Percentiles rank a stretch among this genome's conserved stretches.
These are phyloP conservation scores for Drosophila cracens DNA, from an alignment of 2,888 invertebrate species.

Conservation along the genomic window DNA sequence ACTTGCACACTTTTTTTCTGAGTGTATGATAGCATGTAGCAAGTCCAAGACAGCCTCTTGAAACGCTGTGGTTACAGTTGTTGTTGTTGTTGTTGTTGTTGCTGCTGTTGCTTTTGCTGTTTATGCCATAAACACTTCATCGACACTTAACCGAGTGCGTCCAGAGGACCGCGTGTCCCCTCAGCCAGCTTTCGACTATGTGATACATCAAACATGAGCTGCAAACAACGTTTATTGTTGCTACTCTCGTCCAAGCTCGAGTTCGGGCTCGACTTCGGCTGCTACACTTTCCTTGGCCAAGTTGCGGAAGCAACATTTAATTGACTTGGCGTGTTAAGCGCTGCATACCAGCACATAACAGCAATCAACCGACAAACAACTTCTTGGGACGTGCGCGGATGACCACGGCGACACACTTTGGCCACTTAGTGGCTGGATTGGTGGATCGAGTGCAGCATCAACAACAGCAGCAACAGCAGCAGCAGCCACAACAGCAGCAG, in stretches of 20 bases:
- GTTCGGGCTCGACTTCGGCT: conserved; percentile 19
- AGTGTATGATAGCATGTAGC: conserved; percentile 37
- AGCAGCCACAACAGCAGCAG: conserved; percentile 15
- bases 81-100: conserved; percentile 1
- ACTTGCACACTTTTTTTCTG: not conserved
- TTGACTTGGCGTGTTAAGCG: conserved; percentile 75
- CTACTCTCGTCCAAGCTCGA: conserved; percentile 3
- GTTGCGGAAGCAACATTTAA: conserved; percentile 75
- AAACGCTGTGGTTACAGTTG: conserved; percentile 18
- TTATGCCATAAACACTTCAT: conserved; percentile 68
- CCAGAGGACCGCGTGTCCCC: conserved; percentile 17
- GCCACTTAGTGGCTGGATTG: conserved; percentile 37
- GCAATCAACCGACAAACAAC: conserved; percentile 72
- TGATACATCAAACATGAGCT: conserved; percentile 65
- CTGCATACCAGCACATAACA: conserved; percentile 72
- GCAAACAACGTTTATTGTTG: conserved; percentile 48
- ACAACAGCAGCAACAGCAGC: conserved; percentile 3
- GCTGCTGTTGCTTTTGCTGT: conserved; percentile 27
- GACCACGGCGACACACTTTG: conserved; percentile 38
- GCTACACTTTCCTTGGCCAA: conserved; percentile 66
- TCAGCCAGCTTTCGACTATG: conserved; percentile 31
- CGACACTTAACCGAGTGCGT: conserved; percentile 52
- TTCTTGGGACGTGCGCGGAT: conserved; percentile 53
- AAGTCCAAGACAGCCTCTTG: conserved; percentile 26
- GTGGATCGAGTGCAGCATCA: conserved; percentile 3